Evolutionary conservation across 1,140 invertebrate genomes (phyloP).

Genomic region (Drepana arcuata): DNA sequence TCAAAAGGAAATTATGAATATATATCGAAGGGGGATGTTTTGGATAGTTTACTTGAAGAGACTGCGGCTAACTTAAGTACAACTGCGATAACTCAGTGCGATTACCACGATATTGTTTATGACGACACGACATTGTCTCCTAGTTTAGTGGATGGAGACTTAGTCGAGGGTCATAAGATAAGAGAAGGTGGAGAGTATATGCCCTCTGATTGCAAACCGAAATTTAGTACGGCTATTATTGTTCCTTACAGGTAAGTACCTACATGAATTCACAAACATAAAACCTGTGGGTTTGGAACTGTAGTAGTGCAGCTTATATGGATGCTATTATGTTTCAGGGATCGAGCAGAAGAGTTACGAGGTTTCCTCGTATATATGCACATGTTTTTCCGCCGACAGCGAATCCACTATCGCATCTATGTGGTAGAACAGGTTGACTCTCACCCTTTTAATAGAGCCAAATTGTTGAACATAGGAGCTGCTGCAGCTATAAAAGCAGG

Average conservation of each 20-base stretch:
- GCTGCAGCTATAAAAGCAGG: conserved; percentile 79
- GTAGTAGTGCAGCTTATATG: too few relatives aligned
- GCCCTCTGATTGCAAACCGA: conserved; percentile 48
- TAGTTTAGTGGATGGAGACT: conserved; percentile 38
- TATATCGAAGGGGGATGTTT: conserved; percentile 42
- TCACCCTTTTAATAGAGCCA: conserved; percentile 91
- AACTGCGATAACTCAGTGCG: conserved; percentile 37
- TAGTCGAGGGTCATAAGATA: conserved; percentile 44
- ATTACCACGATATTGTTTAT: conserved; percentile 44
- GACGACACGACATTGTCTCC: conserved; percentile 39
- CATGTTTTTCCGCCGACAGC: conserved; percentile 52
- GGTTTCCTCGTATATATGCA: conserved; percentile 66
- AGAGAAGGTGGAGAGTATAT: conserved; percentile 52
- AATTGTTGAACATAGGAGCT: conserved; percentile 94
- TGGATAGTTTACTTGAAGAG: conserved; percentile 32
- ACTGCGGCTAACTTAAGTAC: conserved; percentile 40
- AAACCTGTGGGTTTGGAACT: too few relatives aligned
- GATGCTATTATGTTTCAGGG: too few relatives aligned
- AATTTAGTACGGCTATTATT: conserved; percentile 61
- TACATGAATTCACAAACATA: not conserved
- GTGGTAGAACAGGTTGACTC: conserved; percentile 89
- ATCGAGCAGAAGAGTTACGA: conserved; percentile 54
- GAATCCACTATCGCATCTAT: conserved; percentile 82
- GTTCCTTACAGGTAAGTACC: conserved; percentile 53
- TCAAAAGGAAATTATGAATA: conserved; percentile 35